phyloP scores from a whole-genome alignment of 2,888 invertebrate species.

The Diogma glabrata region DNA sequence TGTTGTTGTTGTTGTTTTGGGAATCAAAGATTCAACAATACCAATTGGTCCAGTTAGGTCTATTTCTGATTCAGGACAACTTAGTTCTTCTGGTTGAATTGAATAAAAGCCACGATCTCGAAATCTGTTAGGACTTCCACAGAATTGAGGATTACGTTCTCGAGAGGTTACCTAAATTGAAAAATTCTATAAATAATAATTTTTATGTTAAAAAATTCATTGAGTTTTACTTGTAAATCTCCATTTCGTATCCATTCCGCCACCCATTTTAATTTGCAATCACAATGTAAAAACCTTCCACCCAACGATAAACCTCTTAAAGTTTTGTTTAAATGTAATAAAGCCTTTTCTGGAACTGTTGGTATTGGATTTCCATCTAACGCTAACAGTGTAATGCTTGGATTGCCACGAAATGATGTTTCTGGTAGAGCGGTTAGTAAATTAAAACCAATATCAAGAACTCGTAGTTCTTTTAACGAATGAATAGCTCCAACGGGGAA shows the following conservation, averaged over 20 bases:
- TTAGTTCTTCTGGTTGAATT: slow-evolving; percentile 65
- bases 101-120: slow-evolving; percentile 77
- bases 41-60: slow-evolving; percentile 37
- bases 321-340: slow-evolving; percentile 67
- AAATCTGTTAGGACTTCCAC: slow-evolving; percentile 70
- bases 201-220: neutral
- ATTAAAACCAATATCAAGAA: slow-evolving; percentile 87
- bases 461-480: slow-evolving; percentile 66
- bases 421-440: slow-evolving; percentile 68
- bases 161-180: slow-evolving; percentile 75
- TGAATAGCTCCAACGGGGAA: slow-evolving; percentile 75
- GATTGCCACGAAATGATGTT: slow-evolving; percentile 70
- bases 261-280: slow-evolving; percentile 80
- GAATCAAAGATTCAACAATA: slow-evolving; percentile 33
- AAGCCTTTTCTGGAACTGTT: slow-evolving; percentile 68
- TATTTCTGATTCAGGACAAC: slow-evolving; percentile 45
- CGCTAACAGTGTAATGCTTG: slow-evolving; percentile 74
- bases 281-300: slow-evolving; percentile 77
- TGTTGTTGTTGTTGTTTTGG: slow-evolving; percentile 32
- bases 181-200: neutral
- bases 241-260: slow-evolving; percentile 80
- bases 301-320: slow-evolving; percentile 78
- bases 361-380: slow-evolving; percentile 83
- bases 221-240: slow-evolving; percentile 68
- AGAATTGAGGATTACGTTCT: slow-evolving; percentile 86